A percentile compares a stretch with the other conserved stretches of the same genome.
These are phyloP conservation scores for Alces alces DNA, from an alignment of 2,113 vertebrate species.

Conservation along the genomic window DNA sequence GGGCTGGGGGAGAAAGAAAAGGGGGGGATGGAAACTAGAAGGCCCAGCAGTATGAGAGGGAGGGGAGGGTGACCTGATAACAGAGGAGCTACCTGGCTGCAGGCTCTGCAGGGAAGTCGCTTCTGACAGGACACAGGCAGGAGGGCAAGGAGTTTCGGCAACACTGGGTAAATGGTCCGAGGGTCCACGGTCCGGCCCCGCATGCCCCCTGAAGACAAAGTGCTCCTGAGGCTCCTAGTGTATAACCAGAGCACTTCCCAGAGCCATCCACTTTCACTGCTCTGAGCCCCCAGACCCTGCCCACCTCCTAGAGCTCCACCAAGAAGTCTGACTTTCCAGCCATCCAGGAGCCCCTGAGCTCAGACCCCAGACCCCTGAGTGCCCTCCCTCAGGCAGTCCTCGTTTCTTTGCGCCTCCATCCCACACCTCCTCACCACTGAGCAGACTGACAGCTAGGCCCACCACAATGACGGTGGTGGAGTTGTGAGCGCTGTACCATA, in stretches of 20 bases:
- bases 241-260: not conserved
- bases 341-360: not conserved
- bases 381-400: not conserved
- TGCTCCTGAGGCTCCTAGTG: not conserved
- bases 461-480: constrained; percentile 92
- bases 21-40: not conserved
- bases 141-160: constrained; percentile 87
- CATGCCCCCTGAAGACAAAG: constrained; percentile 83
- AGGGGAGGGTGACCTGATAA: not conserved
- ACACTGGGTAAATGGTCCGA: constrained; percentile 89
- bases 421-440: constrained; percentile 83
- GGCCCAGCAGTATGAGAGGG: not conserved
- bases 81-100: not conserved
- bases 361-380: not conserved
- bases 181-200: constrained; percentile 86
- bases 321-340: not conserved
- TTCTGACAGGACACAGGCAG: constrained; percentile 84
- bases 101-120: constrained; percentile 79
- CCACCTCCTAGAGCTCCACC: not conserved
- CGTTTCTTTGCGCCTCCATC: not conserved
- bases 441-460: constrained; percentile 91
- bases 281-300: not conserved
- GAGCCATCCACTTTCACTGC: not conserved
- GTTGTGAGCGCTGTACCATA: constrained; percentile 98
- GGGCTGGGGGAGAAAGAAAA: not conserved